Percentiles rank a stretch among this genome's conserved stretches.
Conservation (phyloP, 2,797 vertebrate species). For the Cynodonichthys magdalenae region DNA sequence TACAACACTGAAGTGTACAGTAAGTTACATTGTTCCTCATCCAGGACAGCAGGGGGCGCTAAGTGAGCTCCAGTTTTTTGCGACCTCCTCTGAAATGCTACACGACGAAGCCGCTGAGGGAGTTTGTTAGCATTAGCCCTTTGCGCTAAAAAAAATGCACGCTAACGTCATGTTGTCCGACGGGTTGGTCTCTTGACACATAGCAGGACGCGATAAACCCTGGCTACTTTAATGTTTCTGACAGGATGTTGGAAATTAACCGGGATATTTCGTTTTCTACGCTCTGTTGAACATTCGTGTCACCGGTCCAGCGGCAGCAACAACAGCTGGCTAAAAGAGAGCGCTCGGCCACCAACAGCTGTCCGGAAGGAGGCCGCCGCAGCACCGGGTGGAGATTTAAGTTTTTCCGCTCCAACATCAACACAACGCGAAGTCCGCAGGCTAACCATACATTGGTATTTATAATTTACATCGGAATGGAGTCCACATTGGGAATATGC, state of each 20-base stretch:
- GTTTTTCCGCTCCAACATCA: conserved; percentile 45
- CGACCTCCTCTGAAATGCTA: too few species aligned
- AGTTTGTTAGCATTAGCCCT: neutral
- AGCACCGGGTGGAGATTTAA: conserved; percentile 67
- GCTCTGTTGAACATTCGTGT: conserved; percentile 11
- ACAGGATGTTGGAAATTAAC: conserved; percentile 5
- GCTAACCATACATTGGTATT: conserved; percentile 18
- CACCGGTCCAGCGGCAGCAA: conserved; percentile 15
- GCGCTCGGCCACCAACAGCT: conserved; percentile 47
- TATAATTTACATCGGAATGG: conserved; percentile 64
- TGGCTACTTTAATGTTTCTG: neutral
- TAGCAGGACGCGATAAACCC: neutral
- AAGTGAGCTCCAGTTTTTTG: too few species aligned
- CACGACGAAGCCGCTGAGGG: too few species aligned
- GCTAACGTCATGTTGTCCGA: conserved; percentile 21
- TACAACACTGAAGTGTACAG: too few species aligned
- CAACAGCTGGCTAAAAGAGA: conserved; percentile 37
- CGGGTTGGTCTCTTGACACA: neutral
- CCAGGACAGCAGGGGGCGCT: too few species aligned
- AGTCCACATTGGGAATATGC: conserved; percentile 66
- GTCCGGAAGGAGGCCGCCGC: conserved; percentile 66
- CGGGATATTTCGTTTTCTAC: neutral
- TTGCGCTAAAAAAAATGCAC: neutral
- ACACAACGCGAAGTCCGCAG: conserved; percentile 18
- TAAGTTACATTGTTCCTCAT: too few species aligned